Evolutionary conservation across 1,140 invertebrate genomes (phyloP).

Genomic region (Bemisia tabaci): DNA sequence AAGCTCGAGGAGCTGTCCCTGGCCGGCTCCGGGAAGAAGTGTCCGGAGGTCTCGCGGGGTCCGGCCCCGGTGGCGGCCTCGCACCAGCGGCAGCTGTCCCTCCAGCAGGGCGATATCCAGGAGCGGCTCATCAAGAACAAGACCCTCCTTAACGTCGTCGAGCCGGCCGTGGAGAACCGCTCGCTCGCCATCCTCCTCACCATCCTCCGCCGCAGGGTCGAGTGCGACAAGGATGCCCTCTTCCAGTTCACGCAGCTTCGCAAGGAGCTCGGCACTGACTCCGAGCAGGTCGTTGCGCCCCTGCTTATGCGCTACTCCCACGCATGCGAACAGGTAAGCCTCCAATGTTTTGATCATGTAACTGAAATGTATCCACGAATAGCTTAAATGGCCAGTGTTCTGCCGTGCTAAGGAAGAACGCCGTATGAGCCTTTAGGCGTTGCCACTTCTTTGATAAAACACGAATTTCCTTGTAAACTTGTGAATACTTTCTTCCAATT

Average conservation of each 20-base stretch:
- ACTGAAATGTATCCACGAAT: too few relatives aligned
- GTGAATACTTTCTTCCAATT: too few relatives aligned
- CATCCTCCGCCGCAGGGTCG: slow-evolving; percentile 47
- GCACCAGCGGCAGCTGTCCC: slow-evolving; percentile 73
- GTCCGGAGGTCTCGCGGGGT: slow-evolving; percentile 40
- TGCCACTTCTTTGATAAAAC: too few relatives aligned
- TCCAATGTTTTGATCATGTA: too few relatives aligned
- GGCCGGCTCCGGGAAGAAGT: slow-evolving; percentile 27
- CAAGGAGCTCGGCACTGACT: slow-evolving; percentile 42
- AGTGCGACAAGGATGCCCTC: slow-evolving; percentile 53
- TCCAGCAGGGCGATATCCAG: slow-evolving; percentile 67
- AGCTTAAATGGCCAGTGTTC: too few relatives aligned
- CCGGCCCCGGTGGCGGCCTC: slow-evolving; percentile 74
- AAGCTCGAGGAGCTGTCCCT: slow-evolving; percentile 68
- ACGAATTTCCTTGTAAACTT: too few relatives aligned
- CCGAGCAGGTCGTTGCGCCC: slow-evolving; percentile 49
- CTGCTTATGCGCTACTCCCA: slow-evolving; percentile 70
- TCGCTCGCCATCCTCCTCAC: slow-evolving; percentile 38
- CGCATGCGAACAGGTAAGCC: slow-evolving; percentile 50
- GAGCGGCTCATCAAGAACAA: slow-evolving; percentile 84
- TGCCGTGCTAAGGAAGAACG: too few relatives aligned
- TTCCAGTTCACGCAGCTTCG: slow-evolving; percentile 53
- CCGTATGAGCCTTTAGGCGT: too few relatives aligned
- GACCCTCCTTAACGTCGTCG: slow-evolving; percentile 69
- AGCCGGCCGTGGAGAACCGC: slow-evolving; percentile 42